A percentile compares a stretch with the other conserved stretches of the same genome.
Conservation (phyloP, 2,113 vertebrate species). For the Phasianus colchicus region DNA sequence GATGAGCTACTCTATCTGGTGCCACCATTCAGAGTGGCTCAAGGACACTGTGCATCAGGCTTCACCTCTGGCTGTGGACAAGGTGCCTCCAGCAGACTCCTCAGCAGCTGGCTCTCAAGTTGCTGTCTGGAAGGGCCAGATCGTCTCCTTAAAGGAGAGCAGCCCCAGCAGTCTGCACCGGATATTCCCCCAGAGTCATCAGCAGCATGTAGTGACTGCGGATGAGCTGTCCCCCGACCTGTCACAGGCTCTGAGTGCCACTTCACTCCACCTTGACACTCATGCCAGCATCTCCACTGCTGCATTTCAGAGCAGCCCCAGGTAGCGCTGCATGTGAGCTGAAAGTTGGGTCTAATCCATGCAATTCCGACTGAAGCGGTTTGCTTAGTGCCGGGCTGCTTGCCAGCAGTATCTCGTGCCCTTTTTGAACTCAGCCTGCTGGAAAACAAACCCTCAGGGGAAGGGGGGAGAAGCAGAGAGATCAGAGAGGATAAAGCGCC, state of each 20-base stretch:
- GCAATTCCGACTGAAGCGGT: constrained; percentile 9
- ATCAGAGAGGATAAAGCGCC: constrained; percentile 41
- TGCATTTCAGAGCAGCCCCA: not conserved
- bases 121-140: constrained; percentile 29
- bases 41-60: constrained; percentile 39
- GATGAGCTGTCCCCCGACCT: not conserved
- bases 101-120: constrained; percentile 7
- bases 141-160: constrained; percentile 10
- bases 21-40: not conserved
- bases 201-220: not conserved
- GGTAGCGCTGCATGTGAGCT: not conserved
- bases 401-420: constrained; percentile 51
- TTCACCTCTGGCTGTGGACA: constrained; percentile 61
- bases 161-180: constrained; percentile 10
- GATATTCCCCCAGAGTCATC: constrained; percentile 20
- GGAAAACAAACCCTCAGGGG: constrained; percentile 46
- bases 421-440: constrained; percentile 51
- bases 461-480: not conserved
- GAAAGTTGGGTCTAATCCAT: constrained; percentile 1
- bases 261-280: not conserved
- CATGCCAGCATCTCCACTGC: not conserved
- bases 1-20: not conserved
- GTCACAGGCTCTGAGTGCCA: accelerated
- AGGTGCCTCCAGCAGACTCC: constrained; percentile 37
- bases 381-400: constrained; percentile 7